phyloP scores from a whole-genome alignment of 2,113 vertebrate species.

The Bubo scandiacus region DNA sequence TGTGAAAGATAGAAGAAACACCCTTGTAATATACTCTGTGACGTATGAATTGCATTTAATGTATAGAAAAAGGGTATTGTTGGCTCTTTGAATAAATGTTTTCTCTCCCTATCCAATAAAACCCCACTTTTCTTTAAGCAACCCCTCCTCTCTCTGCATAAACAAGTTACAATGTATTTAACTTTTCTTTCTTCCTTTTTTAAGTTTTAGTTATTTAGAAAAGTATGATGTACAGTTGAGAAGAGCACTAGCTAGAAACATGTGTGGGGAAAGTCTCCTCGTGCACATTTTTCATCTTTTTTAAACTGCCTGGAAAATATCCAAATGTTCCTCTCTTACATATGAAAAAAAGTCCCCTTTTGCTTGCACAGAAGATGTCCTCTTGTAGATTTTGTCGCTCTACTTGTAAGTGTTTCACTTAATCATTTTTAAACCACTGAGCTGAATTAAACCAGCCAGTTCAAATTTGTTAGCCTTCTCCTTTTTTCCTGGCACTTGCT shows the following conservation, averaged over 20 bases:
- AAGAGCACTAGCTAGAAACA: slow-evolving; percentile 2
- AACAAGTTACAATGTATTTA: slow-evolving; percentile 10
- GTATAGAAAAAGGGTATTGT: slow-evolving; percentile 32
- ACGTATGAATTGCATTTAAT: slow-evolving; percentile 24
- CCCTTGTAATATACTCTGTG: slow-evolving; percentile 26
- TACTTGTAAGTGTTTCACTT: neutral
- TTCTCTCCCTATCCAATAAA: slow-evolving; percentile 1
- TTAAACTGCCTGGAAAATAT: neutral
- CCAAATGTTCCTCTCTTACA: neutral
- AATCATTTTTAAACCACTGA: neutral
- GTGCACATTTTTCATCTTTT: neutral
- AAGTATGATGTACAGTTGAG: neutral
- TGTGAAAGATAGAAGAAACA: neutral
- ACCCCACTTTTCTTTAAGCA: neutral
- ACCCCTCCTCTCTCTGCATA: slow-evolving; percentile 5
- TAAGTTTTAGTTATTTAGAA: slow-evolving; percentile 8
- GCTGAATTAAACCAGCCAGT: neutral
- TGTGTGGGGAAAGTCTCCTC: neutral
- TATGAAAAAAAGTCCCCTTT: neutral
- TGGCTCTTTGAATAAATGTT: slow-evolving; percentile 20
- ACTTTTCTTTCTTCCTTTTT: neutral
- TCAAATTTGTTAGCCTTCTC: neutral
- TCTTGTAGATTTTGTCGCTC: neutral
- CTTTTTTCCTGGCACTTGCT: neutral
- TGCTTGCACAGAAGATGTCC: neutral